phyloP scores from a whole-genome alignment of 2,113 vertebrate genomes.

The Dendropsophus ebraccatus region DNA sequence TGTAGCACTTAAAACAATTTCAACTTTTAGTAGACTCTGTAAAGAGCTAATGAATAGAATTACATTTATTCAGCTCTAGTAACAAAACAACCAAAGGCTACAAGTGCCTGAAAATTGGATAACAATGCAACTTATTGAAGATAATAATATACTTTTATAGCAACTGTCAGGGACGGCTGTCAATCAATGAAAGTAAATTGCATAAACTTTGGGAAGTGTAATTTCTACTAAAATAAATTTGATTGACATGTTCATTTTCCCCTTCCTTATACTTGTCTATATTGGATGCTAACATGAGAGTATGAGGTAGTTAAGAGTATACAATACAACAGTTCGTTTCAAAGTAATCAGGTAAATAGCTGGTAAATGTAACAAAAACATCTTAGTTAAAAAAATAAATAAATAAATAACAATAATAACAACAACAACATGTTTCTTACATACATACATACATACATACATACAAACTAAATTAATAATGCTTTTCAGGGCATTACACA shows the following conservation, averaged over 20 bases:
- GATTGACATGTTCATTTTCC: conserved; percentile 48
- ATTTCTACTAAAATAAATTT: conserved; percentile 54
- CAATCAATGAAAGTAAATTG: conserved; percentile 50
- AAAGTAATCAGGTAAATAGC: neutral
- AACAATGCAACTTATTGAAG: conserved; percentile 22
- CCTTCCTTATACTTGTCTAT: conserved; percentile 20
- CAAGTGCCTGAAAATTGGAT: conserved; percentile 29
- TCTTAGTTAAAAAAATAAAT: too few species aligned
- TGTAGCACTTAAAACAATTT: neutral
- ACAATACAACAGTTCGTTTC: neutral
- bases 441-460: too few species aligned
- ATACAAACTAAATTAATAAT: too few species aligned
- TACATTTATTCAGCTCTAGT: conserved; percentile 1
- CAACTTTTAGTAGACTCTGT: neutral
- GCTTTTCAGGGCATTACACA: too few species aligned
- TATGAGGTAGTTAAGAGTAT: neutral
- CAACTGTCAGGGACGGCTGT: conserved; percentile 33
- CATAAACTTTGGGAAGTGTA: conserved; percentile 46
- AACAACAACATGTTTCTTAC: too few species aligned
- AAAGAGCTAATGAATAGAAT: conserved; percentile 29
- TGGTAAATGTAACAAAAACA: neutral
- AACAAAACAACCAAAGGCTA: conserved; percentile 44
- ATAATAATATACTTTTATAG: conserved; percentile 48
- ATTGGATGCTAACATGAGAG: conserved; percentile 6
- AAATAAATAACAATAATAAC: too few species aligned